Evolutionary conservation across 2,113 vertebrate species (phyloP).

Genomic region (Pseudois nayaur): DNA sequence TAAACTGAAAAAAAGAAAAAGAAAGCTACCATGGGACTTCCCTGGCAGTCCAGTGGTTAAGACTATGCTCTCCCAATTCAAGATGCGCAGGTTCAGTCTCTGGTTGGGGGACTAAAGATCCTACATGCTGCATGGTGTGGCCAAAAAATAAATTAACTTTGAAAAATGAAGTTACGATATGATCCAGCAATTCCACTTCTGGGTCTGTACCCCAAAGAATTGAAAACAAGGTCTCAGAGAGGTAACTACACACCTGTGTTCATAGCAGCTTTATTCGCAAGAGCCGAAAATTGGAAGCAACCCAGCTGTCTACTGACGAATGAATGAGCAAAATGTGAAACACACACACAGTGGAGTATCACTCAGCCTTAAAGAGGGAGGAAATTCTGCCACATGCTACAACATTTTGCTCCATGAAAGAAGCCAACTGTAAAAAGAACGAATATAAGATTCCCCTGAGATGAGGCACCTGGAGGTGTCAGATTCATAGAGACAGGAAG

Average conservation of each 20-base stretch:
- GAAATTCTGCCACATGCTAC: background rate
- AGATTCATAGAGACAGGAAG: background rate
- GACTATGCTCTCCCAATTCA: background rate
- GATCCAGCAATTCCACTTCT: background rate
- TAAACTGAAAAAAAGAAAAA: background rate
- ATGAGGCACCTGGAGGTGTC: background rate
- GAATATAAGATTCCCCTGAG: fast-evolving
- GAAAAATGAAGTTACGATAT: background rate
- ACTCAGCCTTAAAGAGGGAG: background rate
- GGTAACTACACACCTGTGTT: background rate
- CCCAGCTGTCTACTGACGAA: background rate
- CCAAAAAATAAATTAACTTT: background rate
- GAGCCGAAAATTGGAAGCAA: background rate
- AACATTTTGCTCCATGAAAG: background rate
- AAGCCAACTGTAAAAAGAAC: background rate
- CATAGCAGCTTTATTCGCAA: background rate
- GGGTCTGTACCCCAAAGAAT: background rate
- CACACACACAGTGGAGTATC: background rate
- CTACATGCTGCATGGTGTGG: background rate
- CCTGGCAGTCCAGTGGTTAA: background rate
- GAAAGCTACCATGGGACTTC: background rate
- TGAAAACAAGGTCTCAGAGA: background rate
- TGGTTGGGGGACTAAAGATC: background rate
- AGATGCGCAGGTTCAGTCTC: background rate
- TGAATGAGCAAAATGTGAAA: background rate